Base-by-base conservation (phyloP, 2,888 invertebrate species). In the Trachelus troglodyta region DNA sequence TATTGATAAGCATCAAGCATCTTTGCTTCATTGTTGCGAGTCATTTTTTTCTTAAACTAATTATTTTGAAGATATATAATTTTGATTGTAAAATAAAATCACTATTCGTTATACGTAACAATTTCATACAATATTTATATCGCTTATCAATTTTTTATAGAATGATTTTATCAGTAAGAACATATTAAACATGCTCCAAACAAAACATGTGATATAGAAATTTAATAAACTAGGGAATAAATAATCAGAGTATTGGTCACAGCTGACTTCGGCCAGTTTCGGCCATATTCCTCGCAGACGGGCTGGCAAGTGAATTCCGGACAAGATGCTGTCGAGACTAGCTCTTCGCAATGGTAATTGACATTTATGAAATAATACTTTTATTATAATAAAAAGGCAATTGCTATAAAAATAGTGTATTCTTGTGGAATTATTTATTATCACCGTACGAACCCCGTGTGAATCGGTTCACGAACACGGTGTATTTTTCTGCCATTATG, bases 281-380 rank as follows among this genome's bases (percentile, higher is more conserved):
- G 56, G 56, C 56, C 56, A 56, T 56, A 56, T 56, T 56, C 23
- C 56, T 56, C 56, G 23, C 56, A 56, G 56, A 56, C 23, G 56
- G 56, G 56, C 56, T 56, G 77, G 1, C 75, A 76, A 35, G 76
- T 75, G 80, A 79, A 79, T 79, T 79, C 73, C 74, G 81, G 80
- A 71, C 76, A 89, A 85, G 81, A 90, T 90, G 90, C 84, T 90
- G 80, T 90, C 90, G 76, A 87, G 90, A 85, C 83, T 90, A 80
- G 88, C 87, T 81, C 81, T 89, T 74, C 87, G 86, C 68, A 87
- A 87, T 84, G 87, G 90, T 90, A 88, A 89, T 83, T 83, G 78
- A 80, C 78, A 73, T 78, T 78, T 78, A 78, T 56, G 9, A 56
- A 23, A 56, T 56, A 56, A 23, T 23, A 56, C 23, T 56, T 23